These are phyloP conservation scores for Sphecodes monilicornis DNA, from an alignment of 2,888 invertebrate species.

Conservation along the genomic window DNA sequence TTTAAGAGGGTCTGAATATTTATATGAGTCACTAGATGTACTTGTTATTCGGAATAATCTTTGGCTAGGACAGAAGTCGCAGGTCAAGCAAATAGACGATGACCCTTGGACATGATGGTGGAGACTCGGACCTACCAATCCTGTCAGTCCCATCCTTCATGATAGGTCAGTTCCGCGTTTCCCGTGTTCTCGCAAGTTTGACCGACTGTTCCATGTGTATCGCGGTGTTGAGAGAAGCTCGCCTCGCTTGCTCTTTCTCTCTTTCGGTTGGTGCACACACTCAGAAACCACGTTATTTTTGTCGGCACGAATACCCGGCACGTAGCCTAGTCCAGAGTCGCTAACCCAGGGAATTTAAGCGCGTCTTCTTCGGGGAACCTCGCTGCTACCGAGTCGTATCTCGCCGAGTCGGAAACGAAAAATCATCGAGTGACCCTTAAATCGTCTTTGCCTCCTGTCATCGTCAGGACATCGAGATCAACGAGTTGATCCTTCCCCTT, in stretches of 20 bases:
- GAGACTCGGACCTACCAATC: neutral
- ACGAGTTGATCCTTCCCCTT: slow-evolving; percentile 10
- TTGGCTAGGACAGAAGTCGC: neutral
- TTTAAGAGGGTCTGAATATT: no score
- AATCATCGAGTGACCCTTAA: slow-evolving; percentile 28
- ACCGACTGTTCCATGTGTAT: slow-evolving; percentile 39
- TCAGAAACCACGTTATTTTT: slow-evolving; percentile 83
- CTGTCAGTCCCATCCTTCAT: neutral
- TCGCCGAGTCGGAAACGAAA: slow-evolving; percentile 36
- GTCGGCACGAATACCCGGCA: slow-evolving; percentile 82
- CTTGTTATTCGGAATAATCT: no score
- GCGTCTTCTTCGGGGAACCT: slow-evolving; percentile 64
- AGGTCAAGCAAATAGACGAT: neutral
- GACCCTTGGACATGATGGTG: no score
- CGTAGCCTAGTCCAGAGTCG: slow-evolving; percentile 72
- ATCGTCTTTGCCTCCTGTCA: slow-evolving; percentile 1
- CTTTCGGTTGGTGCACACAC: slow-evolving; percentile 68
- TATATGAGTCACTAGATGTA: no score
- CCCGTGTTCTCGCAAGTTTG: slow-evolving; percentile 35
- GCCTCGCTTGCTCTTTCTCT: slow-evolving; percentile 42
- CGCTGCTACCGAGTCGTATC: slow-evolving; percentile 51
- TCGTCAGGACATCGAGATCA: neutral
- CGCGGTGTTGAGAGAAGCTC: slow-evolving; percentile 28
- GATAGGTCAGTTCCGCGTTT: slow-evolving; percentile 59
- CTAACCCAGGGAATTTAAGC: slow-evolving; percentile 76